Evolutionary conservation across 2,113 vertebrate genomes (phyloP).

Genomic region (Mixornis gularis): DNA sequence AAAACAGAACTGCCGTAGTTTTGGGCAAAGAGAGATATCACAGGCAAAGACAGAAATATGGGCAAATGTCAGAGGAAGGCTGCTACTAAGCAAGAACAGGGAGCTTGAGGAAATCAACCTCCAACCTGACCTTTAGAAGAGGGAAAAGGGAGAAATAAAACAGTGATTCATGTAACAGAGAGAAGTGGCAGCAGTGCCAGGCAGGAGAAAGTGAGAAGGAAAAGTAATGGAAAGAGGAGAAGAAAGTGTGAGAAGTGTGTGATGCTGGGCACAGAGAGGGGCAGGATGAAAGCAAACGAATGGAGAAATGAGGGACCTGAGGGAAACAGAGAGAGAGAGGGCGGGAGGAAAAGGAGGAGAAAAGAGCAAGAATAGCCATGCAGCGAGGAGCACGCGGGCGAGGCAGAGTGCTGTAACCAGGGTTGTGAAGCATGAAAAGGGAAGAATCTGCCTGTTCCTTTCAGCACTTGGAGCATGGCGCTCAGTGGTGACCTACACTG

Average conservation of each 20-base stretch:
- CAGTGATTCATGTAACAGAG: background rate
- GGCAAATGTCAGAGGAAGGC: background rate
- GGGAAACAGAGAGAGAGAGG: background rate
- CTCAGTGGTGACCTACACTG: constrained; percentile 92
- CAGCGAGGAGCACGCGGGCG: constrained; percentile 21
- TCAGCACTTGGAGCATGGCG: constrained; percentile 76
- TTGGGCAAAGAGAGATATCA: background rate
- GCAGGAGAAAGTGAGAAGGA: background rate
- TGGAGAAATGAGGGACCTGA: background rate
- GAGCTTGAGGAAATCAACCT: background rate
- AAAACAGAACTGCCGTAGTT: background rate
- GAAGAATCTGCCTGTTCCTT: constrained; percentile 84
- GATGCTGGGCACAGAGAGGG: background rate
- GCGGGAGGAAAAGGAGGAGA: background rate
- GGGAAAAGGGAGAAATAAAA: background rate
- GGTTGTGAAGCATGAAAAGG: constrained; percentile 76
- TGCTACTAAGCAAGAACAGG: background rate
- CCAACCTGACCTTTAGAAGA: background rate
- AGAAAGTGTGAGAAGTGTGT: background rate
- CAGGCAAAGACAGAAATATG: background rate
- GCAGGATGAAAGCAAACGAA: background rate
- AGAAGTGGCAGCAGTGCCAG: background rate
- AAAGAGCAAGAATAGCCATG: constrained; percentile 55
- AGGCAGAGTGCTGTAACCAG: constrained; percentile 77
- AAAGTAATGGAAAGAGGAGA: background rate